Evolutionary conservation across 2,113 vertebrate genomes (phyloP).

Genomic region (Peromyscus leucopus): DNA sequence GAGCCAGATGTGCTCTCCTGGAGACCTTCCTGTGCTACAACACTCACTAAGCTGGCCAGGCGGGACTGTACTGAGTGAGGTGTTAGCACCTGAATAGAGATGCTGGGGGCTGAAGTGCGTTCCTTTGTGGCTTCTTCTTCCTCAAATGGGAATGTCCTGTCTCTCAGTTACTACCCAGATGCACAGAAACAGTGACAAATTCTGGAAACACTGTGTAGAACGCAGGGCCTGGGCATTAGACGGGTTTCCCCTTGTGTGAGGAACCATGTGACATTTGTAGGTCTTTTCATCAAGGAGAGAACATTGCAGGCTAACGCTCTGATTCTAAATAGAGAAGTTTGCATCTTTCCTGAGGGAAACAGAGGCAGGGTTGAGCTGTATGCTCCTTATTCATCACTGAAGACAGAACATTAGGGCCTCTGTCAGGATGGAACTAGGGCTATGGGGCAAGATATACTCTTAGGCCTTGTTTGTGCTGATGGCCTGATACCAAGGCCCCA

Average conservation of each 20-base stretch:
- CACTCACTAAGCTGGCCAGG: accelerated
- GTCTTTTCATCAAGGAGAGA: neutral
- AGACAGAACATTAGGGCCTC: neutral
- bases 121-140: too few species aligned
- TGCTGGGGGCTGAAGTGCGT: neutral
- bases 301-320: neutral
- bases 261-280: neutral
- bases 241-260: too few species aligned
- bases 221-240: neutral
- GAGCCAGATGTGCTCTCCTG: too few species aligned
- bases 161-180: neutral
- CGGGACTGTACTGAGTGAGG: too few species aligned
- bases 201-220: neutral
- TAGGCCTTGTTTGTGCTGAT: neutral
- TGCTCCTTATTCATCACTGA: neutral
- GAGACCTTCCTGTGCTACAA: accelerated
- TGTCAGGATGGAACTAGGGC: neutral
- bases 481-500: neutral
- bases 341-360: neutral
- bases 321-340: neutral
- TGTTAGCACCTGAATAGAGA: neutral
- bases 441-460: neutral
- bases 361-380: neutral
- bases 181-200: neutral
- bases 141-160: accelerated